Evolutionary conservation across 2,888 invertebrate genomes (phyloP), one percentile per base, ranked within the genome.

Genomic region (Branchipolynoe longqiensis): DNA sequence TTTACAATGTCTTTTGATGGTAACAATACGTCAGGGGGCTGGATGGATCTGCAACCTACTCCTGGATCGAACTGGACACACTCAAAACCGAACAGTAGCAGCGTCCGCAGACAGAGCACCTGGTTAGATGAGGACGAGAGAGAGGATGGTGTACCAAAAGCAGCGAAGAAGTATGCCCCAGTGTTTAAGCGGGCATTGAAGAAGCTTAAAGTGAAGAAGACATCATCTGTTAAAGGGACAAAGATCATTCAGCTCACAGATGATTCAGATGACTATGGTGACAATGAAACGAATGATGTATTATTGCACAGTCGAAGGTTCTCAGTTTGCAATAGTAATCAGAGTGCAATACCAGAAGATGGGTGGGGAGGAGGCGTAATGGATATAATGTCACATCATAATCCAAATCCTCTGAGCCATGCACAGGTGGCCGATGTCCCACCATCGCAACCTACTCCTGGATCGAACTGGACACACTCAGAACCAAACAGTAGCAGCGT

Each of bases 161-260:
- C n/a, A 14, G n/a, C 41, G 3, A 78, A 78, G 25, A 78, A 78
- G 28, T 41, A 78, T 40, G 78, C 41, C 1, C 78, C 78, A 0
- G 48, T 41, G 3, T 48, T 78, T 33, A 78, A 78, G 31, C 22
- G 78, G 8, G 78, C 78, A 0, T 18, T 78, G 28, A 41, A 78
- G 31, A 78, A 78, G 25, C 28, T 78, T 12, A 78, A 41, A 54
- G 25, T 48, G 6, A 78, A 33, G 78, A 78, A 54, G n/a, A n/a
- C 36, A 2, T 78, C 78, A 4, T 48, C 78, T 22, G 33, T 25
- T 2, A 78, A 41, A 78, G 78, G 48, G 48, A 78, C 78, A 25
- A 41, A 78, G 28, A 48, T 78, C 28, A 78, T 78, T 8, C 78
- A 78, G 78, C 48, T 78, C 14, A 38, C 38, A 12, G 69, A 69